Base-by-base conservation (phyloP, 2,888 invertebrate species). In the Ariolimax columbianus region DNA sequence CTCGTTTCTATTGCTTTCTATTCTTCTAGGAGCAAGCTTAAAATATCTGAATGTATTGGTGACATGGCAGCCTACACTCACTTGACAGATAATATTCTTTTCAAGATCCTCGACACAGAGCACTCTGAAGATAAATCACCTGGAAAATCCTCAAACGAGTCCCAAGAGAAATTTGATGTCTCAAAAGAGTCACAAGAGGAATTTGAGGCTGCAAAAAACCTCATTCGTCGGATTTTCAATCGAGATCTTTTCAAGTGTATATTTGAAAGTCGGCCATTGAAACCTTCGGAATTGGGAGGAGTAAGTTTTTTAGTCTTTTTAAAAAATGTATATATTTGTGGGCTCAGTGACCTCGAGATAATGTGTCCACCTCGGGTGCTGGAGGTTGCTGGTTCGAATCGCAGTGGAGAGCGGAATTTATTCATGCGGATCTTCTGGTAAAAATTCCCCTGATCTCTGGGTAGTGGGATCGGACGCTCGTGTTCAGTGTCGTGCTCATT, bases 61-160 rank as follows among this genome's bases (percentile, higher is more conserved):
- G 90, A 91, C 86, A 90, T 90, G 89, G 85, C 38, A 33, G 91
- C 91, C 36, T 91, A 86, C 87, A 84, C 86, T 14, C 51, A 89
- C 33, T 72, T 91, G 38, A 89, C 88, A 17, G 91, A 91, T 84
- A 66, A 86, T 77, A 83, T 90, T 33, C 88, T 87, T 68, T 86
- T 87, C 47, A 72, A 83, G 77, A 89, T 90, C 30, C 82, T 86
- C 6, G 30, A 72, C 23, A 43, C 55, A 33, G 72, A 78, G 2
- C 68, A 84, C 3, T 51, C 82, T n/a, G 77, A 66, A 51, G 51
- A 33, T 51, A 51, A 33, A 33, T 75, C 75, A 33, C 40, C 19
- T 26, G 26, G 23, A 40, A 40, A 36, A 19, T 38, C 38, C n/a
- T 4, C 63, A 30, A 23, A 63, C 26, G 55, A 77, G 11, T 47